A percentile compares a stretch with the other conserved stretches of the same genome.
phyloP scores from a whole-genome alignment of 2,888 invertebrate genomes.

The Proisotoma minuta region DNA sequence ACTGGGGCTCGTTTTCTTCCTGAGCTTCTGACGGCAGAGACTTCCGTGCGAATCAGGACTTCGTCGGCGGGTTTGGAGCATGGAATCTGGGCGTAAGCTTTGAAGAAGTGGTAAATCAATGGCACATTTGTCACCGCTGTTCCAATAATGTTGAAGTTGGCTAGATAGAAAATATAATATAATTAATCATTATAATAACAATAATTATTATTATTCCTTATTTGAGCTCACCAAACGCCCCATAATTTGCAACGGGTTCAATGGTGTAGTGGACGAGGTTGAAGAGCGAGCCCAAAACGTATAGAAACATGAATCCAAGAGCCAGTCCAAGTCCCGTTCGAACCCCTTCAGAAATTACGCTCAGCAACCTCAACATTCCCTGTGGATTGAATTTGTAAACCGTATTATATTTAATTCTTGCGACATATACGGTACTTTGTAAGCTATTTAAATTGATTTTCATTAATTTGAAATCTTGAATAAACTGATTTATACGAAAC shows the following conservation, averaged over 20 bases:
- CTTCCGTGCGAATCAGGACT: background rate
- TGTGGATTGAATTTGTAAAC: too few relatives aligned
- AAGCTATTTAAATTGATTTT: too few relatives aligned
- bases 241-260: slow-evolving; percentile 17
- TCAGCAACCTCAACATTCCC: background rate
- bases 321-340: background rate
- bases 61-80: background rate
- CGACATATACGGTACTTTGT: too few relatives aligned
- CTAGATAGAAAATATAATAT: too few relatives aligned
- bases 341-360: background rate
- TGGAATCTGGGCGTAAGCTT: background rate
- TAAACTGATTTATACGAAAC: too few relatives aligned
- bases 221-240: too few relatives aligned
- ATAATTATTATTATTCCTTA: too few relatives aligned
- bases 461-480: too few relatives aligned
- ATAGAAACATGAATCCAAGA: background rate
- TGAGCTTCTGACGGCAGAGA: background rate
- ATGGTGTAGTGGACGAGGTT: slow-evolving; percentile 19
- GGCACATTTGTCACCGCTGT: slow-evolving; percentile 11
- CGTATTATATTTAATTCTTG: too few relatives aligned
- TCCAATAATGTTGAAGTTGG: slow-evolving; percentile 14
- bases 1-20: background rate
- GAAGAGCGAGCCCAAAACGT: background rate
- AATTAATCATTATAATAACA: too few relatives aligned
- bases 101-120: background rate